Percentiles rank a stretch among this genome's conserved stretches.
phyloP scores from a whole-genome alignment of 2,113 vertebrate genomes.

The Epinephelus cyanopodus region DNA sequence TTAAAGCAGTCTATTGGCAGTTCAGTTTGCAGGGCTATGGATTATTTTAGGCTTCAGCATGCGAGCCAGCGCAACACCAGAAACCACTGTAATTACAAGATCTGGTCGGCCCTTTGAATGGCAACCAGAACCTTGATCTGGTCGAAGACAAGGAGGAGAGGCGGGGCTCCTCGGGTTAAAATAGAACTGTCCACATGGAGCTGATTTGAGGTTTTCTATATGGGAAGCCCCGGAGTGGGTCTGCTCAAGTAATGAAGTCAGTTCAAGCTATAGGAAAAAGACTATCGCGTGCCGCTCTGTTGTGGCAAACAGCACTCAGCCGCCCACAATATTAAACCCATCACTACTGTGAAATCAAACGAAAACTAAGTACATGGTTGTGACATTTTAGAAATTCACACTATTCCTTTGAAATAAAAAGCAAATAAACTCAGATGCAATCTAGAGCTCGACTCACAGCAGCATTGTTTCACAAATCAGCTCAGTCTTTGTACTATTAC shows the following conservation, averaged over 20 bases:
- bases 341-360: slow-evolving; percentile 49
- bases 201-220: slow-evolving; percentile 84
- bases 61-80: slow-evolving; percentile 74
- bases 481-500: slow-evolving; percentile 13
- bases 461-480: background rate
- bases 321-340: slow-evolving; percentile 68
- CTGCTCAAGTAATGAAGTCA: slow-evolving; percentile 67
- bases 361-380: slow-evolving; percentile 16
- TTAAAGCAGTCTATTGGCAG: slow-evolving; percentile 72
- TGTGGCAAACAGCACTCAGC: slow-evolving; percentile 51
- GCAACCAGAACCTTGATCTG: slow-evolving; percentile 78
- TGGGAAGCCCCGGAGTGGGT: slow-evolving; percentile 66
- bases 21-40: slow-evolving; percentile 59
- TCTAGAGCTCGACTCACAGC: background rate
- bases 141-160: slow-evolving; percentile 70
- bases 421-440: slow-evolving; percentile 12
- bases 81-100: slow-evolving; percentile 85
- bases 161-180: slow-evolving; percentile 72
- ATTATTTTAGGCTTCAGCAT: slow-evolving; percentile 77
- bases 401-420: slow-evolving; percentile 29
- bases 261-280: slow-evolving; percentile 61
- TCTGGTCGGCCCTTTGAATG: slow-evolving; percentile 72
- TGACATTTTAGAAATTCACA: slow-evolving; percentile 1
- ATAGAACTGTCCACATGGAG: slow-evolving; percentile 83
- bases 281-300: slow-evolving; percentile 60